phyloP scores from a whole-genome alignment of 2,888 invertebrate genomes.

The Drosophila melanosoma region DNA sequence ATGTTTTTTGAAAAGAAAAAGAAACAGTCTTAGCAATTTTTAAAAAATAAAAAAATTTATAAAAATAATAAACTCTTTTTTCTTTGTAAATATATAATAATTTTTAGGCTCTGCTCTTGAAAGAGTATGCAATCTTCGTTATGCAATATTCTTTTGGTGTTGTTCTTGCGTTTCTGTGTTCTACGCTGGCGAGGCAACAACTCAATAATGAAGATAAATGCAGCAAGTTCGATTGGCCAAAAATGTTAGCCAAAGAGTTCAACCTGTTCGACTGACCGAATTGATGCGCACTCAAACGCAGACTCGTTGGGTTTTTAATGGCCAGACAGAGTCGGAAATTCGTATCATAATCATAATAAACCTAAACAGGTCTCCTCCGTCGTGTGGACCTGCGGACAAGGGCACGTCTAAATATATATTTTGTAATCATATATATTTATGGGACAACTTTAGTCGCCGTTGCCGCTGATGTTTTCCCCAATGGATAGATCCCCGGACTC shows the following conservation, averaged over 20 bases:
- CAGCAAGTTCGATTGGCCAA: slow-evolving; percentile 53
- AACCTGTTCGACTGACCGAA: slow-evolving; percentile 78
- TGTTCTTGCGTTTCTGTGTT: not conserved
- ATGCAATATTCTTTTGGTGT: rapidly evolving
- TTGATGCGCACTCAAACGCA: slow-evolving; percentile 64
- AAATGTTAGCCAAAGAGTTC: slow-evolving; percentile 52
- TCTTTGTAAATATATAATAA: too few species aligned
- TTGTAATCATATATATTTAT: slow-evolving; percentile 79
- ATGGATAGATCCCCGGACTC: slow-evolving; percentile 47
- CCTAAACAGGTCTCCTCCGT: slow-evolving; percentile 60
- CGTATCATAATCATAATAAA: slow-evolving; percentile 75
- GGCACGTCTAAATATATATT: slow-evolving; percentile 66
- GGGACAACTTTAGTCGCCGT: slow-evolving; percentile 58
- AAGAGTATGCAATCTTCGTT: not conserved
- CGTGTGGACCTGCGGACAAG: slow-evolving; percentile 22
- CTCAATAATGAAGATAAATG: slow-evolving; percentile 76
- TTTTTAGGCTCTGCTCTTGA: not conserved
- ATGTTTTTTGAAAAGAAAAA: not conserved
- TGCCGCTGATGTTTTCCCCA: slow-evolving; percentile 30
- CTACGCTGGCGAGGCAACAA: slow-evolving; percentile 41
- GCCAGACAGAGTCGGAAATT: slow-evolving; percentile 65
- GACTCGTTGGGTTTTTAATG: slow-evolving; percentile 45
- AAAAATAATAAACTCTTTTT: not conserved
- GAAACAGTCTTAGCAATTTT: not conserved
- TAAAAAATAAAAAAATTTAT: not conserved